Base-by-base conservation (phyloP, 2,888 invertebrate genomes). In the Drosophila formosana region DNA sequence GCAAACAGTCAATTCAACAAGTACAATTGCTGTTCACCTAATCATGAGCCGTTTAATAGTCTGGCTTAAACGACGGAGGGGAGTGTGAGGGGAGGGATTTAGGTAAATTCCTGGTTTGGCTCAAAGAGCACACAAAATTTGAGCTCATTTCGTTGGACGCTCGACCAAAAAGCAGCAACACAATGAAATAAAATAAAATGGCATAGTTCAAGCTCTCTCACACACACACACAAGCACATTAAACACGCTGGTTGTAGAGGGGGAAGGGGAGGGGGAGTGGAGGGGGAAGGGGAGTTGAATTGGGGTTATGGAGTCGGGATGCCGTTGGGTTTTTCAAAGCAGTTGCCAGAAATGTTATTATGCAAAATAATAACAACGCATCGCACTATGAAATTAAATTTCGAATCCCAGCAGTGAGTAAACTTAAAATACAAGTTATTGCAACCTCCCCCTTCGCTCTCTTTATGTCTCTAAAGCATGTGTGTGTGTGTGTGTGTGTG, bases 371-470 rank as follows among this genome's bases (percentile, higher is more conserved):
- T 85, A 88, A 86, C 84, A 86, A 82, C 82, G 83, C 87, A 86
- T 66, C 83, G 88, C 85, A 85, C 82, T 89, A 86, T 89, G 81
- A 89, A 89, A 89, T 89, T 89, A 89, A 89, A 89, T 89, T 89
- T 86, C 56, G 77, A 89, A 85, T 89, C 88, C 82, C 88, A 81
- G 84, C 87, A 86, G 89, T 76, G 87, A 73, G 79, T 87, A 81
- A 87, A 87, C 87, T 88, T 77, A 84, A 86, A 88, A 86, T 88
- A 78, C 88, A 84, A 84, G 74, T 82, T 88, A 85, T 88, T 88
- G 80, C 85, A 72, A 66, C 39, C 53, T 63, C 53, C 37, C 9
- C 18, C 28, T 4, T 8, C 11, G 8, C 18, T 6, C 7, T 6
- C 46, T 4, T 2, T 28, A 6, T 23, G n/a, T 32, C 23, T n/a